Evolutionary conservation across 2,113 vertebrate genomes (phyloP).

Genomic region (Aythya baeri): DNA sequence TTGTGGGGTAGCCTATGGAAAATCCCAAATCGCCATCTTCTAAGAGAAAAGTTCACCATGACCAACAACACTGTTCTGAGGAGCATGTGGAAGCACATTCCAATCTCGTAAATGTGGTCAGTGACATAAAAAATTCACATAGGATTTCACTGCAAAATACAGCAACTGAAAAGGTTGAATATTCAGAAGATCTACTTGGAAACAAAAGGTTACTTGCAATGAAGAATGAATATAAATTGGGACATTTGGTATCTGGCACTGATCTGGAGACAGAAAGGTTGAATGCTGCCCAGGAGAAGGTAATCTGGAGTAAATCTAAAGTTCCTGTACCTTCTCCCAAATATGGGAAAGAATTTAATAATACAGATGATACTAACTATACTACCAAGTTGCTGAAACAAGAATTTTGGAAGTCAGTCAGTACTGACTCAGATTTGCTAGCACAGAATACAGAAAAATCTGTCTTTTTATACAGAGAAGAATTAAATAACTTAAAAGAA

Average conservation of each 20-base stretch:
- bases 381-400: constrained; percentile 57
- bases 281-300: background rate
- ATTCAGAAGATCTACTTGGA: background rate
- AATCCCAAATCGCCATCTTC: constrained; percentile 32
- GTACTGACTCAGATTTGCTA: background rate
- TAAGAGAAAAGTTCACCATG: constrained; percentile 14
- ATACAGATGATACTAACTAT: constrained; percentile 40
- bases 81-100: constrained; percentile 26
- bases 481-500: constrained; percentile 46
- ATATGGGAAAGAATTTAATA: background rate
- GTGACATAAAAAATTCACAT: background rate
- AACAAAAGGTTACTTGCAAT: background rate
- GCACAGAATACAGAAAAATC: constrained; percentile 1
- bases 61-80: background rate
- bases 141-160: constrained; percentile 1
- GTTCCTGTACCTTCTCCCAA: background rate
- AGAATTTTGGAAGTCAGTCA: constrained; percentile 42
- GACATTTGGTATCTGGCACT: background rate
- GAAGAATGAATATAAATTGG: background rate
- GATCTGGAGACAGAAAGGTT: background rate
- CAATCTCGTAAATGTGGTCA: background rate
- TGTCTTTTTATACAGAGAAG: background rate
- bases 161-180: background rate
- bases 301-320: constrained; percentile 5
- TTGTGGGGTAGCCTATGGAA: constrained; percentile 7